A percentile compares a stretch with the other conserved stretches of the same genome.
Evolutionary conservation across 2,888 invertebrate genomes (phyloP).

Genomic region (Drosophila silvestris): DNA sequence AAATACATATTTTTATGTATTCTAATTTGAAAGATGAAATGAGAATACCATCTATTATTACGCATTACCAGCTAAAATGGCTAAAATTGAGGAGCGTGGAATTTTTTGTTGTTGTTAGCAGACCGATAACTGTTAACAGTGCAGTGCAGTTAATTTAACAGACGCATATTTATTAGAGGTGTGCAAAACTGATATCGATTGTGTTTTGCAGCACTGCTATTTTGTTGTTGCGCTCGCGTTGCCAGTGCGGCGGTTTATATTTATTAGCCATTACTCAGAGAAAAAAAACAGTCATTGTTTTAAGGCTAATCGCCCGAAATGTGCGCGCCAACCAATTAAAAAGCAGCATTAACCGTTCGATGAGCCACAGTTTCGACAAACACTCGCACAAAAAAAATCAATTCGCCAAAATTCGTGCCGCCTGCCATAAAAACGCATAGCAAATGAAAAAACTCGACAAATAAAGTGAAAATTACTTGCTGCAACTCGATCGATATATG

Average conservation of each 20-base stretch:
- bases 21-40: not conserved
- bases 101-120: no score
- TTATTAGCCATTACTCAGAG: constrained; percentile 43
- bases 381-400: constrained; percentile 46
- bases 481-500: constrained; percentile 49
- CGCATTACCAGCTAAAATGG: not conserved
- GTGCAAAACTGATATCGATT: constrained; percentile 31
- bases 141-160: constrained; percentile 5
- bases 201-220: constrained; percentile 21
- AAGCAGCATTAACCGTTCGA: constrained; percentile 21
- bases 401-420: constrained; percentile 48
- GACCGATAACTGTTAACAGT: constrained; percentile 16
- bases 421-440: constrained; percentile 17
- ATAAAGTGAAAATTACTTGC: constrained; percentile 23
- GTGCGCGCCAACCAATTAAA: constrained; percentile 45
- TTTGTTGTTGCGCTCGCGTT: constrained; percentile 48
- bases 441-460: constrained; percentile 24
- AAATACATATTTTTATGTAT: not conserved
- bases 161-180: constrained; percentile 16
- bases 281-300: constrained; percentile 54
- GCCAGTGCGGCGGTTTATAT: constrained; percentile 44
- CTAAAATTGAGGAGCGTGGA: not conserved
- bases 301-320: constrained; percentile 34
- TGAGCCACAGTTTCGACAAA: constrained; percentile 10
- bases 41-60: not conserved